Conservation (phyloP, 1,140 invertebrate genomes). For the Drosophila teissieri region DNA sequence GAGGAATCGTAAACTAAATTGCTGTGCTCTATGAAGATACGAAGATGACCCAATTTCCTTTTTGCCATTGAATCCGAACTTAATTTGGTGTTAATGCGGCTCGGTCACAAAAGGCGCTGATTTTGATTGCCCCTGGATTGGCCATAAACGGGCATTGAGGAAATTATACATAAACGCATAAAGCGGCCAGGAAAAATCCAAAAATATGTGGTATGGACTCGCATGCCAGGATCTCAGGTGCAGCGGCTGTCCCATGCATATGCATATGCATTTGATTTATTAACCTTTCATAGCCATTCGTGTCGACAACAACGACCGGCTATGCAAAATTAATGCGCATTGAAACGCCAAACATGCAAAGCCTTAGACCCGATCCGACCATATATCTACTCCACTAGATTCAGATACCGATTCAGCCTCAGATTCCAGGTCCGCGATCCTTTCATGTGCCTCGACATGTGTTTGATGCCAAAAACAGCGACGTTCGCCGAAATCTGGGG, state of each 20-base stretch:
- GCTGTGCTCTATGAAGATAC: slow-evolving; percentile 11
- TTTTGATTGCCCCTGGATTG: slow-evolving; percentile 61
- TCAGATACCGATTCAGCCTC: slow-evolving; percentile 10
- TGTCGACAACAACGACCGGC: slow-evolving; percentile 75
- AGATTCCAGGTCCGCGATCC: slow-evolving; percentile 45
- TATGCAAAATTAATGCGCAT: slow-evolving; percentile 77
- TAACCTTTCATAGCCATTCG: slow-evolving; percentile 81
- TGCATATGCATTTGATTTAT: slow-evolving; percentile 81
- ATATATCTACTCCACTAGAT: neutral
- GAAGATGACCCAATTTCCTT: slow-evolving; percentile 71
- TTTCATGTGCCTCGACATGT: slow-evolving; percentile 80
- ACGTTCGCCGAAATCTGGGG: slow-evolving; percentile 73
- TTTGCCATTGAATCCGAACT: slow-evolving; percentile 39
- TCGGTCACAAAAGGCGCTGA: slow-evolving; percentile 66
- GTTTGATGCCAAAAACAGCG: slow-evolving; percentile 81
- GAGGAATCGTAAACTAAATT: slow-evolving; percentile 28
- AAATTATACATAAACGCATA: slow-evolving; percentile 81
- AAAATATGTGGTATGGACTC: slow-evolving; percentile 10
- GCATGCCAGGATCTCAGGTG: slow-evolving; percentile 72
- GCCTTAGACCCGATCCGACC: slow-evolving; percentile 28
- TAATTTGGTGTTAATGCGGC: slow-evolving; percentile 76
- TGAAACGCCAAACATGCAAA: slow-evolving; percentile 80
- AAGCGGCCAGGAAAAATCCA: slow-evolving; percentile 22
- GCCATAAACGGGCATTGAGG: slow-evolving; percentile 76
- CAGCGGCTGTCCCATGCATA: slow-evolving; percentile 69